Evolutionary conservation across 2,113 vertebrate species (phyloP).

Genomic region (Microcebus griseorufus): DNA sequence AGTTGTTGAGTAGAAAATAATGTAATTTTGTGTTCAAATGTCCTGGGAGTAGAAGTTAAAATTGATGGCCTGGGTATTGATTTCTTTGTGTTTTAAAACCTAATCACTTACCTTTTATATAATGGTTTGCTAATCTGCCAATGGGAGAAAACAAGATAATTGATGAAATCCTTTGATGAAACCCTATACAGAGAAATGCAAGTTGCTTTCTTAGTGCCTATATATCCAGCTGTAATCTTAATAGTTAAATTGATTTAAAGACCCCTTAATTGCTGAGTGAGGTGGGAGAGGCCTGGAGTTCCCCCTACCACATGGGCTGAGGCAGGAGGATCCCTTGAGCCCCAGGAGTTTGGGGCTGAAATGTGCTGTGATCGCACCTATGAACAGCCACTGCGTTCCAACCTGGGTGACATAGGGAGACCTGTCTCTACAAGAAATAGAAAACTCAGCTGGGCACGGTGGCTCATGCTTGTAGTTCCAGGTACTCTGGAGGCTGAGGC

Average conservation of each 20-base stretch:
- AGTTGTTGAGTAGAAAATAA: not conserved
- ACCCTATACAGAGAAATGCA: not conserved
- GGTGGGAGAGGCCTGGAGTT: not conserved
- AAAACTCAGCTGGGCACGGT: too few relatives aligned
- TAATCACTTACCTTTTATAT: not conserved
- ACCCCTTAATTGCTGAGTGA: not conserved
- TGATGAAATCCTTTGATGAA: slow-evolving; percentile 1
- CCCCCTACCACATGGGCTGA: not conserved
- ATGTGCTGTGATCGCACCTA: not conserved
- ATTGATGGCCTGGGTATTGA: not conserved
- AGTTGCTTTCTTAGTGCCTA: not conserved
- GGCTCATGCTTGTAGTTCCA: too few relatives aligned
- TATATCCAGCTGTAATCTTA: not conserved
- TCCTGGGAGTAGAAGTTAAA: not conserved
- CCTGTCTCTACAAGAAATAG: too few relatives aligned
- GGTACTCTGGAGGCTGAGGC: too few relatives aligned
- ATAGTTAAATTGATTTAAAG: not conserved
- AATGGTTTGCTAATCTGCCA: not conserved
- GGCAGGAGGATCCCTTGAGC: not conserved
- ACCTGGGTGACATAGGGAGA: not conserved
- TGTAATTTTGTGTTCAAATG: not conserved
- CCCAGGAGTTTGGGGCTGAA: not conserved
- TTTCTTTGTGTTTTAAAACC: not conserved
- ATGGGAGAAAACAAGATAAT: not conserved
- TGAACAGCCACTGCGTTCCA: not conserved